These are phyloP conservation scores for Montifringilla adamsi DNA, from an alignment of 2,113 vertebrate genomes.

Conservation along the genomic window DNA sequence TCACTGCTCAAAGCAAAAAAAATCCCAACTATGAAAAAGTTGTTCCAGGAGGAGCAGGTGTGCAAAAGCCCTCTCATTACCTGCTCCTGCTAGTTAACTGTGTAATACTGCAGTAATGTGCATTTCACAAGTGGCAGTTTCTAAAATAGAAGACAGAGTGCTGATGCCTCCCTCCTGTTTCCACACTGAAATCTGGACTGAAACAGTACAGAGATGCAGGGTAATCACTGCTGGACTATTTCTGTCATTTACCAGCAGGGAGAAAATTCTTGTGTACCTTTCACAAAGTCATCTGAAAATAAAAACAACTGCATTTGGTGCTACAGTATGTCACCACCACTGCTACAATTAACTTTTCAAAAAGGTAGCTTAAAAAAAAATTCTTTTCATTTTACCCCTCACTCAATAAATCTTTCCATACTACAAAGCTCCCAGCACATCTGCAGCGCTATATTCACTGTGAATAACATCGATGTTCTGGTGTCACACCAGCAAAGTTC, in stretches of 20 bases:
- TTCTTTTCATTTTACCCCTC: background rate
- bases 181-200: background rate
- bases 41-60: background rate
- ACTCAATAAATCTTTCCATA: background rate
- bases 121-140: background rate
- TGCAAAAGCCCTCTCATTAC: background rate
- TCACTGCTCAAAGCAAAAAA: background rate
- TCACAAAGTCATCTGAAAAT: background rate
- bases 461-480: background rate
- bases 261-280: background rate
- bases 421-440: background rate
- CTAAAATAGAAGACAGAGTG: background rate
- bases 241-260: background rate
- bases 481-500: conserved; percentile 22
- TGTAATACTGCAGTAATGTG: background rate
- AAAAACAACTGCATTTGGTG: accelerated
- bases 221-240: background rate
- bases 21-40: background rate
- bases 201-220: background rate
- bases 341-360: background rate
- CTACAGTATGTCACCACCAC: background rate
- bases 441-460: background rate
- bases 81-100: background rate
- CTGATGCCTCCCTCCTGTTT: background rate
- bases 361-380: background rate